Conservation (phyloP, 1,140 invertebrate genomes). For the Cyphomyrmex costatus region DNA sequence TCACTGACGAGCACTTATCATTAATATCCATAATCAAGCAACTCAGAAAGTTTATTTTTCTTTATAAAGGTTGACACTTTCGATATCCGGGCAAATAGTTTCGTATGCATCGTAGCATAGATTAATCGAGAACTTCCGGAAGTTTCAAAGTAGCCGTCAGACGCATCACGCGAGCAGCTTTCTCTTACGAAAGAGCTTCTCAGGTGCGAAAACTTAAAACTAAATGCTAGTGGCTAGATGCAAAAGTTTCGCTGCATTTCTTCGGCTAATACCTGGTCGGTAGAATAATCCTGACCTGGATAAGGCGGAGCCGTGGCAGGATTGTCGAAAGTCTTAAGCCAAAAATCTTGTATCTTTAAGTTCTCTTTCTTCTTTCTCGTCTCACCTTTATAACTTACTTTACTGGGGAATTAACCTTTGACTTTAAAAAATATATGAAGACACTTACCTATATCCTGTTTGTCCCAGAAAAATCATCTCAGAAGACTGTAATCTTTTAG, state of each 20-base stretch:
- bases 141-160: constrained; percentile 55
- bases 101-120: constrained; percentile 4
- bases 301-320: constrained; percentile 60
- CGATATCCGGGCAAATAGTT: constrained; percentile 45
- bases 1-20: not conserved
- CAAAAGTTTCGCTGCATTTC: constrained; percentile 73
- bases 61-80: constrained; percentile 18
- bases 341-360: constrained; percentile 69
- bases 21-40: constrained; percentile 40
- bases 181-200: constrained; percentile 23
- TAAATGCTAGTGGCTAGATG: constrained; percentile 66
- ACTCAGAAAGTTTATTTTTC: not conserved
- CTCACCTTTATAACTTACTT: not conserved
- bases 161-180: constrained; percentile 29
- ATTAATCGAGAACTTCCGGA: constrained; percentile 50
- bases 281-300: constrained; percentile 67
- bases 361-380: not conserved
- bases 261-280: constrained; percentile 65
- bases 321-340: constrained; percentile 73
- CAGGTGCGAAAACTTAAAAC: constrained; percentile 63
- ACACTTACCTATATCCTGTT: not conserved
- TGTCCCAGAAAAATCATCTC: not conserved
- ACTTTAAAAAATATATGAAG: constrained; percentile 15
- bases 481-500: not conserved
- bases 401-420: constrained; percentile 23